Evolutionary conservation across 2,888 invertebrate genomes (phyloP), one percentile per base, ranked within the genome.

Genomic region (Pemphredon lugubris): DNA sequence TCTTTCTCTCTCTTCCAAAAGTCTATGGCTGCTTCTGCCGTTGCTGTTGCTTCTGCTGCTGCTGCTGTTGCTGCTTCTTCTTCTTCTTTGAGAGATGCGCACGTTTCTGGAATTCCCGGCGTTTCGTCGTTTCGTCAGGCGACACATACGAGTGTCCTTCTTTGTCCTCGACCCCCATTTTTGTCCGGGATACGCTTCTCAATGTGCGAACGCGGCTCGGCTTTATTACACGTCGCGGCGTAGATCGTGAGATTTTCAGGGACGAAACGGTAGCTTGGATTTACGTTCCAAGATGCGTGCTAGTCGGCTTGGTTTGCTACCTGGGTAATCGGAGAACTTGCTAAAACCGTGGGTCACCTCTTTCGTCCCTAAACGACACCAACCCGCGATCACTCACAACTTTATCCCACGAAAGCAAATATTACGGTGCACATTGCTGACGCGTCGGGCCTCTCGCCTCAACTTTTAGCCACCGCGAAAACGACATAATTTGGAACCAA

Each of bases 131-230:
- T 64, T 65, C 65, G 11, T 23, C 59, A n/a, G 30, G 14, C 58
- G 50, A 64, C 44, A 54, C 61, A 20, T 53, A 30, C 58, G 40
- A 26, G 44, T 45, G 73, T 76, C 55, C 72, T 72, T 69, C 79
- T 77, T 80, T 78, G 78, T 78, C 81, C 81, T 76, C 76, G 80
- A 80, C 69, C 76, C 67, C 61, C 68, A 77, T 77, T 73, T 79
- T 67, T 57, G 63, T 30, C 18, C 34, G 34, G 60, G 39, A 57
- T 44, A n/a, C 44, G 40, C 53, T 37, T 39, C 30, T 23, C 6
- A 48, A 48, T 47, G 45, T 50, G 58, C 63, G 57, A 68, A 47
- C 55, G 40, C 54, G 54, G 50, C 30, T 13, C 37, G 30, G 51
- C 67, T 77, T 80, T 80, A 76, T 80, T 78, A 60, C 78, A 55